A percentile compares a stretch with the other conserved stretches of the same genome.
These are phyloP conservation scores for Tortrix viridana DNA, from an alignment of 2,888 invertebrate species.

Conservation along the genomic window DNA sequence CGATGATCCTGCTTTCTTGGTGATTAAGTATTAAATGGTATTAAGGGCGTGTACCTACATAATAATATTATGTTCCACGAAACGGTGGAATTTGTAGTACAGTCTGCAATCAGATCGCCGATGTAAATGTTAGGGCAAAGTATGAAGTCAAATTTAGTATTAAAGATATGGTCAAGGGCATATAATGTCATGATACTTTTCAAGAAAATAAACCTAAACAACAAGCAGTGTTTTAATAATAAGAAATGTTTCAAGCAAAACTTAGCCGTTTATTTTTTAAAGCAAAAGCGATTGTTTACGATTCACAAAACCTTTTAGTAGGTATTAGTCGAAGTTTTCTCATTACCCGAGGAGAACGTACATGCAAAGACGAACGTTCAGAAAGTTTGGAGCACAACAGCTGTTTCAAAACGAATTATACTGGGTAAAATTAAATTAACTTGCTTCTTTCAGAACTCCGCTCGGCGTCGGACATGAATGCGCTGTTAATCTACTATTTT, in stretches of 20 bases:
- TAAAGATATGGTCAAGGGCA: background rate
- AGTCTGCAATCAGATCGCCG: background rate
- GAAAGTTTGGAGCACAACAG: conserved; percentile 25
- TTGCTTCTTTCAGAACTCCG: conserved; percentile 12
- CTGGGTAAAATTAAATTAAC: conserved; percentile 29
- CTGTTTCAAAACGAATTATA: conserved; percentile 33
- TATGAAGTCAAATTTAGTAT: background rate
- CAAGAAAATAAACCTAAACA: background rate
- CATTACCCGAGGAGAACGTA: conserved; percentile 27
- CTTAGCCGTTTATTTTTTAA: conserved; percentile 17
- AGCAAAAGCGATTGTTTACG: conserved; percentile 23
- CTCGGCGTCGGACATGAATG: conserved; percentile 9
- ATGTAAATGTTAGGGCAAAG: too few species aligned
- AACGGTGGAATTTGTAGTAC: background rate
- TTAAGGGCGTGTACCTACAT: background rate
- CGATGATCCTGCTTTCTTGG: conserved; percentile 20
- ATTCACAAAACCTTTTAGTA: conserved; percentile 27
- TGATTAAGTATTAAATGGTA: conserved; percentile 2
- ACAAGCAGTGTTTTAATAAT: conserved; percentile 22
- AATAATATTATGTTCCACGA: conserved; percentile 1
- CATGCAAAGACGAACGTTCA: conserved; percentile 26
- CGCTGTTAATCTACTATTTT: conserved; percentile 23
- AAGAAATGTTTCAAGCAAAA: conserved; percentile 14
- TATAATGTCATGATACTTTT: background rate
- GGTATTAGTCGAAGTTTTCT: conserved; percentile 33